Evolutionary conservation across 1,140 invertebrate genomes (phyloP).

Genomic region (Drosophila lacertosa): DNA sequence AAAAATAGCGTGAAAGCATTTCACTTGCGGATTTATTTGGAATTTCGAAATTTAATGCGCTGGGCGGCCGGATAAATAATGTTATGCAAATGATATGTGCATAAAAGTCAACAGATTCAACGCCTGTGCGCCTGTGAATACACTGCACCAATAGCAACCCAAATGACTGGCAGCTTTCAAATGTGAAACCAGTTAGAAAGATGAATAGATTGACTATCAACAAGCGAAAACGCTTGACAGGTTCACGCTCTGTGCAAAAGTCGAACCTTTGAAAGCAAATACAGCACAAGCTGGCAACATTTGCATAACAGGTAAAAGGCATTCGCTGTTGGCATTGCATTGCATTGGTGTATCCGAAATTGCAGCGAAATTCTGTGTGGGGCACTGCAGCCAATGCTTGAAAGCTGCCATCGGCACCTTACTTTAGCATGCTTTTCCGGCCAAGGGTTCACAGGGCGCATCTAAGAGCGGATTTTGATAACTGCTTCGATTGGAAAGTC

Average conservation of each 20-base stretch:
- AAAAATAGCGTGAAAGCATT: constrained; percentile 71
- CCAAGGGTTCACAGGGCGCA: background rate
- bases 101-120: constrained; percentile 77
- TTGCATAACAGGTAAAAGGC: constrained; percentile 52
- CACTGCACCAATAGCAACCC: constrained; percentile 14
- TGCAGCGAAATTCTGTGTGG: constrained; percentile 56
- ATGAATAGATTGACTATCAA: constrained; percentile 82
- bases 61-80: constrained; percentile 67
- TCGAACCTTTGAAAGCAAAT: background rate
- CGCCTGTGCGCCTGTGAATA: constrained; percentile 17
- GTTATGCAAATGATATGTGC: constrained; percentile 84
- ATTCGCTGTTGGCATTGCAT: constrained; percentile 63
- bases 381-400: constrained; percentile 2
- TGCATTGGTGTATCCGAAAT: constrained; percentile 57
- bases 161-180: constrained; percentile 75
- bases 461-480: constrained; percentile 65
- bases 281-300: constrained; percentile 48
- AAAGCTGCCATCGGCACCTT: constrained; percentile 14
- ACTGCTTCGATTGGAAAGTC: constrained; percentile 64
- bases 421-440: constrained; percentile 12
- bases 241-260: constrained; percentile 52
- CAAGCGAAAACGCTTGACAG: constrained; percentile 75
- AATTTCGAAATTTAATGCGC: constrained; percentile 77
- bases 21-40: constrained; percentile 76
- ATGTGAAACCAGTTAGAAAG: constrained; percentile 82